phyloP scores from a whole-genome alignment of 2,797 vertebrate genomes.

The Paedocypris micromegethes region DNA sequence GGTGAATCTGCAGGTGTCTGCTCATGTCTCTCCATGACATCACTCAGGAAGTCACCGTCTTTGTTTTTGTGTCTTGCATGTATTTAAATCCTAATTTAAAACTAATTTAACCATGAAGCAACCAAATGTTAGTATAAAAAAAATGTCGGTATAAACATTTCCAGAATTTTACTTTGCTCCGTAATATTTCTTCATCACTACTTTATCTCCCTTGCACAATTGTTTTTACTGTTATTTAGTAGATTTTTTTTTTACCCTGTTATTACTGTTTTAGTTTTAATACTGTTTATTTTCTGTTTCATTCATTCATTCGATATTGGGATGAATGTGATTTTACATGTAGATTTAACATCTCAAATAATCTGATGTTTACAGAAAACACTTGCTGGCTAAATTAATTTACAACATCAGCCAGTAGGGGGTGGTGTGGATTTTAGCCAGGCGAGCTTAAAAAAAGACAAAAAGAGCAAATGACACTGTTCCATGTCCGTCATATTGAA shows the following conservation, averaged over 20 bases:
- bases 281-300: slow-evolving; percentile 1
- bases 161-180: too few relatives aligned
- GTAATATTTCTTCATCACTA: too few relatives aligned
- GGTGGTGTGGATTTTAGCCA: slow-evolving; percentile 30
- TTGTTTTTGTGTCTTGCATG: not conserved
- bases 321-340: slow-evolving; percentile 1
- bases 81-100: too few relatives aligned
- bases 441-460: not conserved
- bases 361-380: not conserved
- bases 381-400: not conserved
- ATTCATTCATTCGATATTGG: too few relatives aligned
- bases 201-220: too few relatives aligned
- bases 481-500: too few relatives aligned
- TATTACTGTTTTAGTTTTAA: not conserved
- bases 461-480: not conserved
- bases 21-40: not conserved
- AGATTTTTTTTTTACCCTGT: not conserved
- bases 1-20: slow-evolving; percentile 1
- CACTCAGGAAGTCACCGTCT: not conserved
- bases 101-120: too few relatives aligned
- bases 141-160: too few relatives aligned
- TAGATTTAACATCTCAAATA: slow-evolving; percentile 6
- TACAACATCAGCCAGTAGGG: slow-evolving; percentile 4
- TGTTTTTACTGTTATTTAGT: not conserved
- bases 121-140: too few relatives aligned